phyloP scores from a whole-genome alignment of 2,888 invertebrate genomes.

The Caenorhabditis sp. region DNA sequence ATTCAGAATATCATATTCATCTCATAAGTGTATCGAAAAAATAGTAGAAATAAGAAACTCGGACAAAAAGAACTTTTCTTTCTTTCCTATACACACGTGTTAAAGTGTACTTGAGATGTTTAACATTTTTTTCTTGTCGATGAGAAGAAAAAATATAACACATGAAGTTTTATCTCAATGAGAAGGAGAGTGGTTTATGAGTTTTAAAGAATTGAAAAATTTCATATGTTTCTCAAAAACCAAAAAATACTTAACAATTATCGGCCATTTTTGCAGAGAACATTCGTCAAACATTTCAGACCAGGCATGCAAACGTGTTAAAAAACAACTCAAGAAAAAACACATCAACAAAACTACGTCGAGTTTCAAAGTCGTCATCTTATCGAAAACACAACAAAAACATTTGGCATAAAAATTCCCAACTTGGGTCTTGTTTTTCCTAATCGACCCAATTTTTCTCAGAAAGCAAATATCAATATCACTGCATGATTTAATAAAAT shows the following conservation, averaged over 20 bases:
- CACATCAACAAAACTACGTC: neutral
- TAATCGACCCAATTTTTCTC: no score
- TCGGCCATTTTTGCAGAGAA: neutral
- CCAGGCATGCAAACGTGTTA: neutral
- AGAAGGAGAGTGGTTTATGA: neutral
- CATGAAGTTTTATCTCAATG: constrained; percentile 1
- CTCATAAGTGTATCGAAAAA: neutral
- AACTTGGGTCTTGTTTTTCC: no score
- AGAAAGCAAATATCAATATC: no score
- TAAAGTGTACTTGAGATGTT: neutral
- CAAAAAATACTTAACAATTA: neutral
- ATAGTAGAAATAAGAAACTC: neutral
- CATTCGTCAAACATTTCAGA: neutral
- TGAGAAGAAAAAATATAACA: neutral
- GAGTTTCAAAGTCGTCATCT: neutral
- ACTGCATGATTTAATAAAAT: no score
- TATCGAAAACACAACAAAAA: no score
- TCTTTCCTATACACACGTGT: constrained; percentile 9
- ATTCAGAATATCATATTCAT: neutral
- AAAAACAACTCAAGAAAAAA: neutral
- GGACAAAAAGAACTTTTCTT: constrained; percentile 21
- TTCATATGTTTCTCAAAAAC: neutral
- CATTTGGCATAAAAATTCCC: no score
- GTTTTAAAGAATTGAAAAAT: neutral
- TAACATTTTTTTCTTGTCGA: neutral